These are phyloP conservation scores for Eretmocerus hayati DNA, from an alignment of 2,888 invertebrate genomes.

Conservation along the genomic window DNA sequence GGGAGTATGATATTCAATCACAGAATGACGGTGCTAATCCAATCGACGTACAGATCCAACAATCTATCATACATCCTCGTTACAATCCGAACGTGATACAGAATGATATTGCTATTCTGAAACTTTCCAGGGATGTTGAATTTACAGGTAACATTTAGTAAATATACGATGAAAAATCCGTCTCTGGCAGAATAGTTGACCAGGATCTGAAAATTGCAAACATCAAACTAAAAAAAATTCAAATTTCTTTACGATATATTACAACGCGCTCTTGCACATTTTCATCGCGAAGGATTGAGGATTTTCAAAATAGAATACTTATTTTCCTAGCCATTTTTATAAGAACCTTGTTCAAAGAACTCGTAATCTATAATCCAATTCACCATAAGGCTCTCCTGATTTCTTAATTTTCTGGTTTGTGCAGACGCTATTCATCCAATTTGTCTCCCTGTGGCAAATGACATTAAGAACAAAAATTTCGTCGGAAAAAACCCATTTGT, in stretches of 20 bases:
- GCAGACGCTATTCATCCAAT: slow-evolving; percentile 64
- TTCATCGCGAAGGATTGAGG: no score
- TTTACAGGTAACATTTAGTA: slow-evolving; percentile 50
- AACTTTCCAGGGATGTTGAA: slow-evolving; percentile 52
- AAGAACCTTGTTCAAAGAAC: no score
- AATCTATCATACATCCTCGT: slow-evolving; percentile 58
- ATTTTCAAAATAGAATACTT: no score
- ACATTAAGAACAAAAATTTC: slow-evolving; percentile 52
- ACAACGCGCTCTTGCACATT: no score
- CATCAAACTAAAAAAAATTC: no score
- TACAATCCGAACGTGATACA: slow-evolving; percentile 58
- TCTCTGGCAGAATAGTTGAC: background rate
- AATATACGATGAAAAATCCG: background rate
- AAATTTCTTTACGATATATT: no score
- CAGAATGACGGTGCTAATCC: slow-evolving; percentile 57
- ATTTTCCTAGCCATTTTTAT: no score
- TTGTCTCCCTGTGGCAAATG: slow-evolving; percentile 62
- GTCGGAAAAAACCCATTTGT: slow-evolving; percentile 60
- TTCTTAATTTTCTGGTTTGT: no score
- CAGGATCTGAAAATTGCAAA: no score
- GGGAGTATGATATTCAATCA: slow-evolving; percentile 65
- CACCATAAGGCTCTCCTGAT: no score
- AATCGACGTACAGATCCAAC: slow-evolving; percentile 57
- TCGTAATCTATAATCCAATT: no score
- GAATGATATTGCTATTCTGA: slow-evolving; percentile 74